Evolutionary conservation across 2,888 invertebrate species (phyloP).

Genomic region (Eumerus sabulonum): DNA sequence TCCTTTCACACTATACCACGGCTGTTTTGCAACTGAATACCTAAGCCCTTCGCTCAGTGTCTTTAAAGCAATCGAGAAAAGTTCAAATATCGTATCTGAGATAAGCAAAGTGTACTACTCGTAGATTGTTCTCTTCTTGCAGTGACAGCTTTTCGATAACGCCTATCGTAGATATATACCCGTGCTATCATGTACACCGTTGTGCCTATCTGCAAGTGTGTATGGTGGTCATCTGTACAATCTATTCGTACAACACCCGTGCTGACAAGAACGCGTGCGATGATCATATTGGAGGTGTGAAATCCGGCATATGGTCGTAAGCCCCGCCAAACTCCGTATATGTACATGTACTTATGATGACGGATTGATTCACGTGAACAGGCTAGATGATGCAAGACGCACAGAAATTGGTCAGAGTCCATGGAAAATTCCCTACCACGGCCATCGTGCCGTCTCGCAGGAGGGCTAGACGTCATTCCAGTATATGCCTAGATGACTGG

Average conservation of each 20-base stretch:
- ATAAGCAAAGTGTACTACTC: conserved; percentile 14
- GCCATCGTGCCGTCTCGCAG: too few species aligned
- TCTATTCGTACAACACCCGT: conserved; percentile 1
- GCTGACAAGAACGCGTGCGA: conserved; percentile 22
- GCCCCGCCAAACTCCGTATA: background rate
- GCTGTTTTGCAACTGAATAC: conserved; percentile 8
- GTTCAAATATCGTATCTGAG: background rate
- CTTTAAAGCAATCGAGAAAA: conserved; percentile 8
- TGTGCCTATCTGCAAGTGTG: background rate
- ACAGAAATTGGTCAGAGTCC: too few species aligned
- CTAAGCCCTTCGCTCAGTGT: background rate
- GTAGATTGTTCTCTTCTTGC: conserved; percentile 21
- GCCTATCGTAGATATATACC: conserved; percentile 44
- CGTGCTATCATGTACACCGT: conserved; percentile 8
- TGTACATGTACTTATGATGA: conserved; percentile 5
- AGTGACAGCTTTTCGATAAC: conserved; percentile 47
- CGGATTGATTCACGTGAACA: conserved; percentile 7
- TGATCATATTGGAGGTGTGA: conserved; percentile 26
- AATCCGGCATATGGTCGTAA: conserved; percentile 14
- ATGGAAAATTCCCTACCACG: too few species aligned
- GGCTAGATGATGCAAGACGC: background rate
- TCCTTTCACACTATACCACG: background rate
- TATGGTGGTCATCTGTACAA: too few species aligned
- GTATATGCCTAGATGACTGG: background rate
- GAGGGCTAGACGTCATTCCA: too few species aligned